These are phyloP conservation scores for Hiodon tergisus DNA, from an alignment of 2,113 vertebrate species.

Conservation along the genomic window DNA sequence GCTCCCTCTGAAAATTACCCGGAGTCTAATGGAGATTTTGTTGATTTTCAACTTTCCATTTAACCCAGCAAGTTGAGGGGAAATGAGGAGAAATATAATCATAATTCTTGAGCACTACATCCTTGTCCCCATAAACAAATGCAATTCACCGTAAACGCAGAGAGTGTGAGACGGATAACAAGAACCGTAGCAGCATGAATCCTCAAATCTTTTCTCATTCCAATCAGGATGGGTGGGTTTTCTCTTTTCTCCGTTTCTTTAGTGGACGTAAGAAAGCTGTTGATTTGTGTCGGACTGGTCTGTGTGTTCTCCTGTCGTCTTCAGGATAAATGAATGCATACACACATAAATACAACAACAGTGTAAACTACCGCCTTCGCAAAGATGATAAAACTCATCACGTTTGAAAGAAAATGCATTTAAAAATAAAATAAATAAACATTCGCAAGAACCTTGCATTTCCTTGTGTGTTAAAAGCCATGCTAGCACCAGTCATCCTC, in stretches of 20 bases:
- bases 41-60: slow-evolving; percentile 6
- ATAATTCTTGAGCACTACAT: not conserved
- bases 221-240: not conserved
- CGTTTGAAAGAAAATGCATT: slow-evolving; percentile 52
- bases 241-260: not conserved
- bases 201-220: not conserved
- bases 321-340: slow-evolving; percentile 27
- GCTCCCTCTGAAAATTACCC: not conserved
- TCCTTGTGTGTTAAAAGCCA: slow-evolving; percentile 41
- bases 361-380: slow-evolving; percentile 52
- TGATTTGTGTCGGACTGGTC: slow-evolving; percentile 20
- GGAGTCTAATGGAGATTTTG: slow-evolving; percentile 4
- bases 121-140: not conserved
- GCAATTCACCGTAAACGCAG: slow-evolving; percentile 15
- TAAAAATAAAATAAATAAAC: slow-evolving; percentile 27
- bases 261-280: slow-evolving; percentile 27
- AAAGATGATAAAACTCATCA: slow-evolving; percentile 94
- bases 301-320: slow-evolving; percentile 5
- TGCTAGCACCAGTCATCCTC: slow-evolving; percentile 93
- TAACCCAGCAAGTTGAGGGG: slow-evolving; percentile 17
- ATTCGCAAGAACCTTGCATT: slow-evolving; percentile 31
- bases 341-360: slow-evolving; percentile 37
- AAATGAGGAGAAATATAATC: slow-evolving; percentile 11
- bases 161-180: not conserved
- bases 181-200: not conserved